These are phyloP conservation scores for Papilio polyxenes DNA, from an alignment of 1,140 invertebrate species.

Conservation along the genomic window DNA sequence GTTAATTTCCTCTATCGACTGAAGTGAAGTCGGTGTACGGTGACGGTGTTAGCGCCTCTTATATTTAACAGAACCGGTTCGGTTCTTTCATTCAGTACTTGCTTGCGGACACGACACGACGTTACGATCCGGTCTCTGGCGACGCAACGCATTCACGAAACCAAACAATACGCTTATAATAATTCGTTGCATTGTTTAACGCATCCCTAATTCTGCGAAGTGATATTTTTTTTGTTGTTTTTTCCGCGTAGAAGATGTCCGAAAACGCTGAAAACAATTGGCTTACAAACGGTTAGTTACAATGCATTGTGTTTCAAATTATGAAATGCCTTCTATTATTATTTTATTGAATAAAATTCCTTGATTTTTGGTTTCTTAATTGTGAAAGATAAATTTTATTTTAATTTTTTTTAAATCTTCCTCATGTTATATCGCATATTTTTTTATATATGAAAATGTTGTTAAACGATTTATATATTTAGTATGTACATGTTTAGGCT, in stretches of 20 bases:
- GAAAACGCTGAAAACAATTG: background rate
- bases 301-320: background rate
- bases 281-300: background rate
- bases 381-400: background rate
- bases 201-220: background rate
- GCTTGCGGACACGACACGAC: background rate
- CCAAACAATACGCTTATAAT: background rate
- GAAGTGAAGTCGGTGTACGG: background rate
- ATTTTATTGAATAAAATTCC: too few species aligned
- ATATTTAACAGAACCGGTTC: slow-evolving; percentile 3
- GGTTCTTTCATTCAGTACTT: slow-evolving; percentile 31
- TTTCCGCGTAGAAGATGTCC: background rate
- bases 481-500: too few species aligned
- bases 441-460: background rate
- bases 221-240: background rate
- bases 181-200: background rate
- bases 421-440: too few species aligned
- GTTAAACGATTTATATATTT: background rate
- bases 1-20: background rate
- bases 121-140: background rate
- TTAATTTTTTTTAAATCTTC: background rate
- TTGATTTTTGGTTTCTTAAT: too few species aligned
- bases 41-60: background rate
- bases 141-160: too few species aligned
- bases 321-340: too few species aligned